phyloP scores from a whole-genome alignment of 2,797 vertebrate species.

The Tragopan temminckii region DNA sequence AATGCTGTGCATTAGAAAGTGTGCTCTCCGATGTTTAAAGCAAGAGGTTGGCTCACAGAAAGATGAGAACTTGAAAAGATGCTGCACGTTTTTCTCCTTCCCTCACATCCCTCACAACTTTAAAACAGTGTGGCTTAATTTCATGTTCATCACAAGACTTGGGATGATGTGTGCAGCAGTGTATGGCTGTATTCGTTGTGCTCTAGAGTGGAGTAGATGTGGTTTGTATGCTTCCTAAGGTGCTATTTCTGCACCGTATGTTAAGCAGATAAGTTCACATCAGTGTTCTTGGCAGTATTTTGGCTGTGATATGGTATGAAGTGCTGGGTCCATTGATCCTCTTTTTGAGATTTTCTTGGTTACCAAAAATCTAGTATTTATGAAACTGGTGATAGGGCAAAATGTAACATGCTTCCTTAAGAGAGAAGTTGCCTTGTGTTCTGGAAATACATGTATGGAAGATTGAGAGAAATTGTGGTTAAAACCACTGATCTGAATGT shows the following conservation, averaged over 20 bases:
- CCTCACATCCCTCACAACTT: not conserved
- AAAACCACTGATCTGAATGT: not conserved
- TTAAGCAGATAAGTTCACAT: not conserved
- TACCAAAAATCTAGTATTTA: not conserved
- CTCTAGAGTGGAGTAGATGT: not conserved
- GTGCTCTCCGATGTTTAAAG: not conserved
- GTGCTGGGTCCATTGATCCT: not conserved
- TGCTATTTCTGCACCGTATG: not conserved
- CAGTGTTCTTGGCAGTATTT: not conserved
- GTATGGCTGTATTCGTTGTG: not conserved
- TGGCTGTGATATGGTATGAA: not conserved
- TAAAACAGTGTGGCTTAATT: not conserved
- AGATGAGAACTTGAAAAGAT: not conserved
- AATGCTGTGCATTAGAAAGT: not conserved
- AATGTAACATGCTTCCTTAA: not conserved
- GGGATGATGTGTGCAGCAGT: not conserved
- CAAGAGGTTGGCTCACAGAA: not conserved
- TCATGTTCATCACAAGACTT: not conserved
- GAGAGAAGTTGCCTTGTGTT: not conserved
- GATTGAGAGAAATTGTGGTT: not conserved
- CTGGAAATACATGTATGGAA: not conserved
- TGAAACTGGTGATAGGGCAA: not conserved
- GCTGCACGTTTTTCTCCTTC: not conserved
- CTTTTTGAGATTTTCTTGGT: not conserved
- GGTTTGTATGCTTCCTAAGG: not conserved